Conservation (phyloP, 2,797 vertebrate genomes). For the Sarcoramphus papa region DNA sequence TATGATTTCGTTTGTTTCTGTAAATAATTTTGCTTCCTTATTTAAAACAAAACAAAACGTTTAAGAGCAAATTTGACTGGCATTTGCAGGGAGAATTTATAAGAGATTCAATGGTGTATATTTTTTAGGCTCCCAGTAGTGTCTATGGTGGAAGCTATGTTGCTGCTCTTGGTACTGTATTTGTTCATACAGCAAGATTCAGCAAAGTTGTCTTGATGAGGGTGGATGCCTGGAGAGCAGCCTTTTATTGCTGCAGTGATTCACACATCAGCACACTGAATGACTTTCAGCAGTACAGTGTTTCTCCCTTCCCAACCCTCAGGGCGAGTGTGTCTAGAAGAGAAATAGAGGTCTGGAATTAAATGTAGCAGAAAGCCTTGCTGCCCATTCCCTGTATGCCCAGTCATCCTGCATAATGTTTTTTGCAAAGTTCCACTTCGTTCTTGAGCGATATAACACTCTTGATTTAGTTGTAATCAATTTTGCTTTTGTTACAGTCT, state of each 20-base stretch:
- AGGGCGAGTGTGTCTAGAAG: conserved; percentile 20
- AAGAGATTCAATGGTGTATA: background rate
- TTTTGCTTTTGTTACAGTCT: background rate
- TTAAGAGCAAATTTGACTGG: background rate
- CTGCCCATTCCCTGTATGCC: background rate
- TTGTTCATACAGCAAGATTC: background rate
- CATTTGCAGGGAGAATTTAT: background rate
- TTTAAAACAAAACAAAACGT: too few species aligned
- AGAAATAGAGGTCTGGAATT: conserved; percentile 18
- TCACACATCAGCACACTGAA: conserved; percentile 25
- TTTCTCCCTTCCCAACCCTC: conserved; percentile 21
- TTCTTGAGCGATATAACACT: background rate
- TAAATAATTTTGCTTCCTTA: background rate
- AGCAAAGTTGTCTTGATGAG: background rate
- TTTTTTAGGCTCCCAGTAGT: background rate
- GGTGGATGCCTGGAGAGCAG: conserved; percentile 33
- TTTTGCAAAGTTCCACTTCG: background rate
- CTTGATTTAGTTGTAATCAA: background rate
- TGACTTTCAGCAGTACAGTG: conserved; percentile 33
- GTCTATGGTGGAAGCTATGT: background rate
- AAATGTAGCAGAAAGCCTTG: conserved; percentile 19
- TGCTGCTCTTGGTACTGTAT: background rate
- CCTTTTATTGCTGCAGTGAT: conserved; percentile 52
- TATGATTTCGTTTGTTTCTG: background rate
- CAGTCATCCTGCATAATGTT: background rate